These are phyloP conservation scores for Bucorvus abyssinicus DNA, from an alignment of 2,797 vertebrate species.

Conservation along the genomic window DNA sequence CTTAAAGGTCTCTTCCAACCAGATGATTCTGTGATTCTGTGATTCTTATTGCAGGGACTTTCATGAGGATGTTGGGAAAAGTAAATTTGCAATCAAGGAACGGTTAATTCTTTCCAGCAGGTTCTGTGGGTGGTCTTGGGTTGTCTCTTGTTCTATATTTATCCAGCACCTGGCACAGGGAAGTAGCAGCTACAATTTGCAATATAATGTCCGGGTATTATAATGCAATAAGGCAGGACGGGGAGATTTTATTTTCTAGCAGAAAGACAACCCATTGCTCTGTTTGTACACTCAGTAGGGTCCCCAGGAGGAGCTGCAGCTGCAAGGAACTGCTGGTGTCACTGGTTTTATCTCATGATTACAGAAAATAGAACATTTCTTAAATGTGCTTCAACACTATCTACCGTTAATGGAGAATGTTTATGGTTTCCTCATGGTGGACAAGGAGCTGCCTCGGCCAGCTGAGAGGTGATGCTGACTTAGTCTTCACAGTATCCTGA, in stretches of 20 bases:
- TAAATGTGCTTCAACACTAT: not conserved
- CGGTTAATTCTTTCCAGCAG: not conserved
- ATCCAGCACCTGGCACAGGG: not conserved
- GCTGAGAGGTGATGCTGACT: not conserved
- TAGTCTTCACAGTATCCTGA: not conserved
- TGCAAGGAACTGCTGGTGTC: not conserved
- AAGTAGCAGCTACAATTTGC: not conserved
- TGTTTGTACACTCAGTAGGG: not conserved
- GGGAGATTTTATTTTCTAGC: not conserved
- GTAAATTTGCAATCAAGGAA: not conserved
- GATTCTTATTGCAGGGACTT: too few relatives aligned
- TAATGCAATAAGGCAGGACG: not conserved
- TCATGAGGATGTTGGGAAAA: too few relatives aligned
- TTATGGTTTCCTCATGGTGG: not conserved
- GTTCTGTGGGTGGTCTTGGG: not conserved
- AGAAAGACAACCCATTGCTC: not conserved
- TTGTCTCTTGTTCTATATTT: not conserved
- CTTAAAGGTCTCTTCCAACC: too few relatives aligned
- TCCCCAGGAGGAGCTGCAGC: not conserved
- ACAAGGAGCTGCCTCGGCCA: not conserved
- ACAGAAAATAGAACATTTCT: not conserved
- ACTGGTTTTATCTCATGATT: not conserved
- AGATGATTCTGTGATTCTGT: too few relatives aligned
- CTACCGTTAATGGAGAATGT: not conserved
- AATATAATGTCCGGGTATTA: too few relatives aligned